Percentiles rank a stretch among this genome's conserved stretches.
Conservation (phyloP, 2,113 vertebrate genomes). For the Syrmaticus mikado region DNA sequence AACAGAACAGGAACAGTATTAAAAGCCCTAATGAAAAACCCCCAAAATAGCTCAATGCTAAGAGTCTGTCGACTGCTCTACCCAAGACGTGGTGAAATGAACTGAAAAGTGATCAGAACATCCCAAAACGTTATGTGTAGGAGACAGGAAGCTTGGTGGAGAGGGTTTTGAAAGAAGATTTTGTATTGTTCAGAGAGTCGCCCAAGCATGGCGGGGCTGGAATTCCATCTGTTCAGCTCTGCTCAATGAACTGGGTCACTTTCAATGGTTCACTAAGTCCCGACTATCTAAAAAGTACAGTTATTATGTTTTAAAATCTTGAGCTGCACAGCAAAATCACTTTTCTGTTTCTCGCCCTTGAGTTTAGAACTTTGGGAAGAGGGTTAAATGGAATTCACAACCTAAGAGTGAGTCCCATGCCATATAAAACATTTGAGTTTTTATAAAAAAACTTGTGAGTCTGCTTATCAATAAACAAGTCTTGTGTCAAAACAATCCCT, state of each 20-base stretch:
- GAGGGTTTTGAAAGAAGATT: slow-evolving; percentile 65
- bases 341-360: slow-evolving; percentile 52
- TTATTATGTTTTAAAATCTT: slow-evolving; percentile 80
- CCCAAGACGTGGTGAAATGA: neutral
- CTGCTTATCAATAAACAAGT: neutral
- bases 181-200: slow-evolving; percentile 72
- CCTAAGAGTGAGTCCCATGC: neutral
- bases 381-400: neutral
- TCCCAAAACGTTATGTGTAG: neutral
- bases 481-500: neutral
- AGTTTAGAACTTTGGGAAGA: slow-evolving; percentile 48
- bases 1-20: neutral
- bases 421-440: neutral
- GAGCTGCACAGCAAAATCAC: slow-evolving; percentile 66
- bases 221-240: slow-evolving; percentile 84
- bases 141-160: slow-evolving; percentile 58
- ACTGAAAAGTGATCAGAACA: slow-evolving; percentile 42
- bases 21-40: neutral
- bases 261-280: slow-evolving; percentile 81
- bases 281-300: slow-evolving; percentile 84
- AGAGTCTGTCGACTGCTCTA: neutral
- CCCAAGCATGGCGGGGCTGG: slow-evolving; percentile 68
- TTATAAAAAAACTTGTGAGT: neutral
- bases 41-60: neutral
- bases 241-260: slow-evolving; percentile 82